Evolutionary conservation across 1,140 invertebrate genomes (phyloP).

Genomic region (Aphaenogaster floridana): DNA sequence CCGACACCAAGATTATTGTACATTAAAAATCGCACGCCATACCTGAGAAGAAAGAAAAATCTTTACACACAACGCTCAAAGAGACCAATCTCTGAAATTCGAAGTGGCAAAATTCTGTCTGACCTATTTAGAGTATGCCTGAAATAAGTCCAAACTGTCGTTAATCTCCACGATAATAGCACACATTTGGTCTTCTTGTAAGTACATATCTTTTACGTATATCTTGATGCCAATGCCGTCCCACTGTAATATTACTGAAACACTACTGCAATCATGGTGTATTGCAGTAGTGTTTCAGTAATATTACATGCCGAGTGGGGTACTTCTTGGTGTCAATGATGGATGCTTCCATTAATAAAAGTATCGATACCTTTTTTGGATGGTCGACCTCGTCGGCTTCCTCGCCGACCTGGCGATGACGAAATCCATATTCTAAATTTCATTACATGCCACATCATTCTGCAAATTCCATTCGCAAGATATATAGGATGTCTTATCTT

Average conservation of each 20-base stretch:
- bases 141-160: neutral
- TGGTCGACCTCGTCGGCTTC: neutral
- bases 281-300: too few species aligned
- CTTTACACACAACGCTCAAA: too few species aligned
- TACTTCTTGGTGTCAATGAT: neutral
- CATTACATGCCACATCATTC: neutral
- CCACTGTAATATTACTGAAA: too few species aligned
- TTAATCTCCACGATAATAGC: neutral
- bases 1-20: neutral
- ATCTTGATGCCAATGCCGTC: too few species aligned
- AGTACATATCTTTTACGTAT: neutral
- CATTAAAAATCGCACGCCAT: neutral
- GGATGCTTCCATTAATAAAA: neutral
- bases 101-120: neutral
- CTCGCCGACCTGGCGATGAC: neutral
- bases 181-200: neutral
- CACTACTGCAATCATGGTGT: too few species aligned
- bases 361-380: neutral
- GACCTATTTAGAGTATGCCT: neutral
- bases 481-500: constrained; percentile 1
- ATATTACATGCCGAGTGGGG: too few species aligned
- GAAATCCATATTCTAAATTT: neutral
- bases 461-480: neutral
- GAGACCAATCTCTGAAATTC: neutral
- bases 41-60: neutral